Conservation (phyloP, 1,140 invertebrate species). For the Zaprionus inermis region DNA sequence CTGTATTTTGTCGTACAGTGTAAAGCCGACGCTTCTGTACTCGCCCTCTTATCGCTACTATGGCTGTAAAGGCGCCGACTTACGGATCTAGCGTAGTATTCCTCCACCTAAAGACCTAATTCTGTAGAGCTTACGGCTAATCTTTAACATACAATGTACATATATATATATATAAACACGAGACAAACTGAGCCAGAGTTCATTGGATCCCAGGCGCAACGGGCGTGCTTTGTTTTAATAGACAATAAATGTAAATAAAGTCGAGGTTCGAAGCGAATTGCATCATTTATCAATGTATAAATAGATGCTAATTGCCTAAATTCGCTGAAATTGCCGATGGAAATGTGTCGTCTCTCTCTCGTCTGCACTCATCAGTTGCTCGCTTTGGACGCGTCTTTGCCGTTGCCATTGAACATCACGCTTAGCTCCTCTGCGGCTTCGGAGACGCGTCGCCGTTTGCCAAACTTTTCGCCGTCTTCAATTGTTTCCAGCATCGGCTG, state of each 20-base stretch:
- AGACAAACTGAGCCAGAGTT: constrained; percentile 13
- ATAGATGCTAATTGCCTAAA: constrained; percentile 66
- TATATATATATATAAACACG: neutral
- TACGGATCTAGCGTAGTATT: neutral
- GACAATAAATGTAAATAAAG: constrained; percentile 49
- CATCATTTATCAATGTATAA: constrained; percentile 33
- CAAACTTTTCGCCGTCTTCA: constrained; percentile 89
- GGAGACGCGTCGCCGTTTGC: constrained; percentile 68
- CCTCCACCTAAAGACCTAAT: constrained; percentile 48
- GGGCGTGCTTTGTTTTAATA: constrained; percentile 30
- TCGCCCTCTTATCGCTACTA: constrained; percentile 24
- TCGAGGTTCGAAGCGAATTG: constrained; percentile 22
- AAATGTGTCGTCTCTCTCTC: constrained; percentile 1
- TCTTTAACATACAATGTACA: constrained; percentile 8
- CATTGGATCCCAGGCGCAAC: constrained; percentile 8
- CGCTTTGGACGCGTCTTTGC: neutral
- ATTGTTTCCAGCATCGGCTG: constrained; percentile 90
- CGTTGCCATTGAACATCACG: constrained; percentile 57
- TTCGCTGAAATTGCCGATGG: constrained; percentile 43
- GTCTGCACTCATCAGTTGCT: neutral
- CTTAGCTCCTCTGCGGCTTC: constrained; percentile 42
- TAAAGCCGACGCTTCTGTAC: neutral
- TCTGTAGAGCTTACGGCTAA: constrained; percentile 37
- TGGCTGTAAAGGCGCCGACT: neutral
- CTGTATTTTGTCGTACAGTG: neutral